phyloP scores from a whole-genome alignment of 1,140 invertebrate genomes.

The Drosophila bocqueti region DNA sequence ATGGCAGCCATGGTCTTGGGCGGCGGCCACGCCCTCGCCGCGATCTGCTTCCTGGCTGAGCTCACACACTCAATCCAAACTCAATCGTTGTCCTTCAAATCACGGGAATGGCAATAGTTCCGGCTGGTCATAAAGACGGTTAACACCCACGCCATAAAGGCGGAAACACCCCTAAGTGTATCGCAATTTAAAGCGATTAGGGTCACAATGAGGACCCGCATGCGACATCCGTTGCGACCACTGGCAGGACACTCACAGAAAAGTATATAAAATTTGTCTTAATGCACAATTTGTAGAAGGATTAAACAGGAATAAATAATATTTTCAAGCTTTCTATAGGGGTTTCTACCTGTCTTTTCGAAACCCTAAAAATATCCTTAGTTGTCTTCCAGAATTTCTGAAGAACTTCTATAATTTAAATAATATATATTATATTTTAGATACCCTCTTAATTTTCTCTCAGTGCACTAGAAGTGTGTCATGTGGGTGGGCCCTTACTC shows the following conservation, averaged over 20 bases:
- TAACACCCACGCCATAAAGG: slow-evolving; percentile 72
- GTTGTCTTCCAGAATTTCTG: too few species aligned
- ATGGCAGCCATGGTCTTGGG: slow-evolving; percentile 53
- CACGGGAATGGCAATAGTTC: slow-evolving; percentile 70
- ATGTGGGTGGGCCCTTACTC: slow-evolving; percentile 55
- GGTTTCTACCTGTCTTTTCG: too few species aligned
- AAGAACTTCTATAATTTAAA: too few species aligned
- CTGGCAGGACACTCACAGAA: slow-evolving; percentile 18
- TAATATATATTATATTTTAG: not conserved
- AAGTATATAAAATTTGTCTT: not conserved
- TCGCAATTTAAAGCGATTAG: slow-evolving; percentile 75
- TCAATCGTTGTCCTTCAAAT: slow-evolving; percentile 45
- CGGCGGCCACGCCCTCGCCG: slow-evolving; percentile 36
- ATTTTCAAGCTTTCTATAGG: too few species aligned
- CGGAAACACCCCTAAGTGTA: slow-evolving; percentile 64
- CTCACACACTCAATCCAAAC: slow-evolving; percentile 23
- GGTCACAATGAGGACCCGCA: slow-evolving; percentile 66
- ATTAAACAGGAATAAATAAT: not conserved
- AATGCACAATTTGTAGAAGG: not conserved
- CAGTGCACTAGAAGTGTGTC: slow-evolving; percentile 45
- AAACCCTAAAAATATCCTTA: not conserved
- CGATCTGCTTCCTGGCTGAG: slow-evolving; percentile 43
- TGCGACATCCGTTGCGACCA: slow-evolving; percentile 38
- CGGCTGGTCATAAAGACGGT: slow-evolving; percentile 61
- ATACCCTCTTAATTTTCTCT: not conserved